Evolutionary conservation across 2,113 vertebrate species (phyloP), one percentile per base, ranked within the genome.

Genomic region (Tympanuchus pallidicinctus): DNA sequence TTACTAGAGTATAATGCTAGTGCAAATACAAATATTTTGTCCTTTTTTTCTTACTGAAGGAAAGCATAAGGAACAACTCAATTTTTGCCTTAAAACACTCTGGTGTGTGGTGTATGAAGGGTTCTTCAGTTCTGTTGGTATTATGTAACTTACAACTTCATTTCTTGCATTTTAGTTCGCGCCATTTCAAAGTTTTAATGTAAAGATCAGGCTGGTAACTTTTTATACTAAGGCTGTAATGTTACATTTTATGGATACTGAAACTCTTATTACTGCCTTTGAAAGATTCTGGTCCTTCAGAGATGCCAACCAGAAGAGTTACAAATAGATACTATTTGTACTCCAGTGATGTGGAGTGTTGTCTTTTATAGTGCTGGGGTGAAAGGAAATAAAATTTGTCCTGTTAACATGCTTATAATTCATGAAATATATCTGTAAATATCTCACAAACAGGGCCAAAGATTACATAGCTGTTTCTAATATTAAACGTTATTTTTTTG

Each of bases 361-460:
- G 54, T 5, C 5, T 65, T 57, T 2, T 48, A 3, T 65, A 57
- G 20, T 73, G 12, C 45, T 59, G 50, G 5, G 28, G 27, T 85
- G 34, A 45, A 73, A 70, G 22, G n/a, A 16, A 64, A 34, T 13
- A 7, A 11, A 28, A 2, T 60, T 88, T 30, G 3, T 65, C 21
- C 5, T 63, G 8, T 69, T 78, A 13, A 13, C 8, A 17, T 0
- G 6, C 42, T 64, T 74, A 2, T 19, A 56, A 36, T 76, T 78
- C 20, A 30, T 57, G 11, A 78, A 70, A 13, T 38, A 17, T 3
- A 16, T 78, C 32, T 76, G 24, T 78, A 47, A 78, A 82, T 20
- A 67, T 3, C 28, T 70, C 0, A 11, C 42, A 32, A 0, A 28
- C n/a, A n/a, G 48, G 36, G 4, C 25, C 69, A 17, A 32, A 56